Percentiles rank a stretch among this genome's conserved stretches.
phyloP scores from a whole-genome alignment of 2,113 vertebrate species.

The Myotis lucifugus region DNA sequence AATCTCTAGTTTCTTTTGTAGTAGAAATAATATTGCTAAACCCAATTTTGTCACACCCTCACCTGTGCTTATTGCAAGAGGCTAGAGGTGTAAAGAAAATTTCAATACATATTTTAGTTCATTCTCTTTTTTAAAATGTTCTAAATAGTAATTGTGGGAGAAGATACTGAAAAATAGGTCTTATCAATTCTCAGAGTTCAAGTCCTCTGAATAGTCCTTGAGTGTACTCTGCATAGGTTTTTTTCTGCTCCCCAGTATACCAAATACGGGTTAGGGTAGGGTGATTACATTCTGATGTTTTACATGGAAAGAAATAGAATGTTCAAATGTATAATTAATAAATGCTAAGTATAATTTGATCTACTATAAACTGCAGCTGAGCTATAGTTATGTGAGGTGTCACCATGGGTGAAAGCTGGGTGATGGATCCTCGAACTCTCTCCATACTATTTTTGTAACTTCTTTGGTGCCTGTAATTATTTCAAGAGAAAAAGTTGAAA shows the following conservation, averaged over 20 bases:
- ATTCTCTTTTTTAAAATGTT: background rate
- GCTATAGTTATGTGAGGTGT: background rate
- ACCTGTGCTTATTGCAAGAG: background rate
- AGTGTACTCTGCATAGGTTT: background rate
- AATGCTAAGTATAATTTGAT: background rate
- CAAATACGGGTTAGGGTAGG: background rate
- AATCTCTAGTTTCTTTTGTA: slow-evolving; percentile 24
- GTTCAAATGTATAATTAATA: background rate
- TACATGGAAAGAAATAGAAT: background rate
- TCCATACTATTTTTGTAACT: background rate
- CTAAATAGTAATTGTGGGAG: background rate
- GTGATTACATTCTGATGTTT: background rate
- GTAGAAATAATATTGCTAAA: slow-evolving; percentile 17
- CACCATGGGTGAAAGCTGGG: background rate
- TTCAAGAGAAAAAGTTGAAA: slow-evolving; percentile 18
- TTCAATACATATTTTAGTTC: background rate
- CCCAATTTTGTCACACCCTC: background rate
- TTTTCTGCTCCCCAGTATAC: background rate
- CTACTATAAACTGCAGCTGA: background rate
- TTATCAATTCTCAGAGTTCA: background rate
- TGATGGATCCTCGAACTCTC: background rate
- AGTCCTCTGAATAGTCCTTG: background rate
- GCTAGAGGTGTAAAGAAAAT: background rate
- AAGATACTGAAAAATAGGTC: background rate
- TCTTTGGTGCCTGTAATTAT: background rate